A percentile compares a stretch with the other conserved stretches of the same genome.
Conservation (phyloP, 2,113 vertebrate species). For the Lasiurus cinereus region DNA sequence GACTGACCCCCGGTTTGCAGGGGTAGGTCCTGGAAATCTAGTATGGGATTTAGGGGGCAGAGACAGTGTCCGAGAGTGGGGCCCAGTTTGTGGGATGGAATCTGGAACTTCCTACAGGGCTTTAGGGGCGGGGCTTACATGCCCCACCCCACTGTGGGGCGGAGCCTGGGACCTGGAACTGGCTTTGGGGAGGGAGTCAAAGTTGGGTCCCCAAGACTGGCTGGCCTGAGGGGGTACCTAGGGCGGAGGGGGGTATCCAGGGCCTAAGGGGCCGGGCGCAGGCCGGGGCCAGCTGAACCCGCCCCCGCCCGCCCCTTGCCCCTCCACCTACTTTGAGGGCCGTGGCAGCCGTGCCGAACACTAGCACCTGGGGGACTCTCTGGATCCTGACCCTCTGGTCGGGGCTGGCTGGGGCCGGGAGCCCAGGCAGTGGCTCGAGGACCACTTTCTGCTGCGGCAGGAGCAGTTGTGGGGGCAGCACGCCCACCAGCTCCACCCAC, state of each 20-base stretch:
- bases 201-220: neutral
- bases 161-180: neutral
- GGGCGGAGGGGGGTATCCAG: neutral
- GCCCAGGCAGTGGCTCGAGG: slow-evolving; percentile 83
- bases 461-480: slow-evolving; percentile 84
- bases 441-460: slow-evolving; percentile 83
- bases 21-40: neutral
- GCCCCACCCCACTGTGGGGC: neutral
- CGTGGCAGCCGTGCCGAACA: slow-evolving; percentile 83
- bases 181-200: neutral
- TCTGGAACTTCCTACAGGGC: neutral
- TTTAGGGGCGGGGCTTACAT: neutral
- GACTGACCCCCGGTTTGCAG: neutral
- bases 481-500: slow-evolving; percentile 85
- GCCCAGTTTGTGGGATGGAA: neutral
- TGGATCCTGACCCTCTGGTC: slow-evolving; percentile 87
- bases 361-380: slow-evolving; percentile 86
- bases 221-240: neutral
- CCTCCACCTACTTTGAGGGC: slow-evolving; percentile 87
- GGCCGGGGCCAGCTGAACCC: slow-evolving; percentile 51
- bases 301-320: slow-evolving; percentile 56
- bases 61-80: neutral
- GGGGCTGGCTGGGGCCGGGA: slow-evolving; percentile 82
- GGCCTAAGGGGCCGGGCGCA: neutral
- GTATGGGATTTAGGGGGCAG: neutral